Evolutionary conservation across 37 sponge, comb jelly and placozoan genomes (phyloP).

Genomic region (Aphrocallistes beatrix): DNA sequence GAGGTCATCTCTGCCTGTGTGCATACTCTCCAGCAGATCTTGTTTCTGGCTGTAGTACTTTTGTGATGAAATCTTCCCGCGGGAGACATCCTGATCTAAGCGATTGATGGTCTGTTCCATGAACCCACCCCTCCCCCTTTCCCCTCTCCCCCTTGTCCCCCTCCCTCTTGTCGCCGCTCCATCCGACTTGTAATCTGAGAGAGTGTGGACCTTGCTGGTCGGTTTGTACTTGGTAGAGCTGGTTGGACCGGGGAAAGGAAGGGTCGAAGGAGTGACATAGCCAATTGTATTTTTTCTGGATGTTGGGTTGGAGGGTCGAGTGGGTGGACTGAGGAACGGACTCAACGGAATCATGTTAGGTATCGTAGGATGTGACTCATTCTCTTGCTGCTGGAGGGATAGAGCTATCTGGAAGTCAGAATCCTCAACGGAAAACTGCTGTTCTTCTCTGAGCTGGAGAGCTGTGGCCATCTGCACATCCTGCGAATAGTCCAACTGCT

Average conservation of each 20-base stretch:
- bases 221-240: no score
- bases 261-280: neutral
- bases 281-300: neutral
- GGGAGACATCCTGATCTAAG: neutral
- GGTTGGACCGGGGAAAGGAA: neutral
- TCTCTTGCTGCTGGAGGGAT: neutral
- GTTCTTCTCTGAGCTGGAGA: neutral
- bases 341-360: neutral
- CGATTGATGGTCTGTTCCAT: neutral
- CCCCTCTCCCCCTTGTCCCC: neutral
- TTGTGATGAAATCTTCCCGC: neutral
- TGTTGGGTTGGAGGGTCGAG: neutral
- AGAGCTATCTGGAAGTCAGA: neutral
- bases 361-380: neutral
- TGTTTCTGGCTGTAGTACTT: neutral
- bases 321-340: neutral
- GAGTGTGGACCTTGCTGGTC: neutral
- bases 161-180: neutral
- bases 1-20: neutral
- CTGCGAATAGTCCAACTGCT: neutral
- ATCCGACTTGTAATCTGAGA: no score
- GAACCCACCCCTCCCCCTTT: neutral
- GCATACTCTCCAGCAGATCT: neutral
- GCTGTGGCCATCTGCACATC: neutral
- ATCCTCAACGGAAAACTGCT: neutral